phyloP scores from a whole-genome alignment of 2,113 vertebrate species.

The Suncus etruscus region DNA sequence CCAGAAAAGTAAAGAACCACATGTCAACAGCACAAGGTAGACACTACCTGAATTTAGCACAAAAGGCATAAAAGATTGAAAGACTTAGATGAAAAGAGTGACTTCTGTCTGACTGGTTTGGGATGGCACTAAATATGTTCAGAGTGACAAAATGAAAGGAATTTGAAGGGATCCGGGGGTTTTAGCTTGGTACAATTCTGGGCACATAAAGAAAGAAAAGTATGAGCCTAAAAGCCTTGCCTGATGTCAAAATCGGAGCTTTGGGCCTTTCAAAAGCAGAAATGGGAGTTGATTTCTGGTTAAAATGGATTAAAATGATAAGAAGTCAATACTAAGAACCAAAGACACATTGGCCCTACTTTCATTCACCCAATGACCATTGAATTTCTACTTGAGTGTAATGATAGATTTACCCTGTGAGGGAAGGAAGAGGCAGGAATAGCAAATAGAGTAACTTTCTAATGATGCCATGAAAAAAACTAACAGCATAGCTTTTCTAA shows the following conservation, averaged over 20 bases:
- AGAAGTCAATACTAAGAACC: neutral
- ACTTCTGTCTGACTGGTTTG: neutral
- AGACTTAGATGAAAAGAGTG: neutral
- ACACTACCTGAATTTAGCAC: neutral
- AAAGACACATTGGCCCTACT: neutral
- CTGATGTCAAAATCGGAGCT: neutral
- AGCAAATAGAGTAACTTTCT: constrained; percentile 20
- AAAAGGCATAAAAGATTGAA: neutral
- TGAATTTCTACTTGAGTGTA: neutral
- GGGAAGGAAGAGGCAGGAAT: neutral
- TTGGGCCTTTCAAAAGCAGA: neutral
- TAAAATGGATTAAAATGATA: neutral
- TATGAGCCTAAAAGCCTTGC: neutral
- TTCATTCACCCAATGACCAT: neutral
- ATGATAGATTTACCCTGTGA: neutral
- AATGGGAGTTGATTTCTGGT: neutral
- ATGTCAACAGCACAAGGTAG: neutral
- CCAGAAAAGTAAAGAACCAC: neutral
- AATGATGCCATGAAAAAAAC: neutral
- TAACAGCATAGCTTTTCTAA: neutral
- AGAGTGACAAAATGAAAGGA: neutral
- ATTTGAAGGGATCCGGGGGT: neutral
- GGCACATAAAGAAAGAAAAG: neutral
- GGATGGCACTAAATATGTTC: neutral
- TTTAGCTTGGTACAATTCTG: neutral